These are phyloP conservation scores for Drosophila sordidula DNA, from an alignment of 2,888 invertebrate species.

Conservation along the genomic window DNA sequence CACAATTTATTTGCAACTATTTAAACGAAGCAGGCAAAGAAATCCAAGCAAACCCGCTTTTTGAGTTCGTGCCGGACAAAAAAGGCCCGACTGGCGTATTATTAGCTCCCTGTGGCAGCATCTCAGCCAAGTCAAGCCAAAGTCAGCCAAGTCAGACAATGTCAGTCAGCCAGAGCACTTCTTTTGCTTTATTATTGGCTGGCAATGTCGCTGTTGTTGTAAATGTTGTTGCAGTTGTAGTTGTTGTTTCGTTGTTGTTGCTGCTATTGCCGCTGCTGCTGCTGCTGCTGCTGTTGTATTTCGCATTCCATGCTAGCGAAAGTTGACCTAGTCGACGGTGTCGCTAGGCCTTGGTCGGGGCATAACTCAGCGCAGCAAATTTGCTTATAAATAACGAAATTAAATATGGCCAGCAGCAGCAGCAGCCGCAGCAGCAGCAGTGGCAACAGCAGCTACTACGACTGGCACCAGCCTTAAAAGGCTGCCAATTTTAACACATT, in stretches of 20 bases:
- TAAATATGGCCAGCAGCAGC: conserved; percentile 76
- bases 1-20: conserved; percentile 79
- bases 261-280: conserved; percentile 35
- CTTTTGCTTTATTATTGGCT: conserved; percentile 81
- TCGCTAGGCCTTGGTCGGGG: conserved; percentile 67
- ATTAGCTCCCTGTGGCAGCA: conserved; percentile 72
- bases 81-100: conserved; percentile 68
- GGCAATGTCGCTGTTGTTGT: conserved; percentile 63
- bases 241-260: conserved; percentile 38
- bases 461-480: conserved; percentile 57
- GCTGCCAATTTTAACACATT: conserved; percentile 72
- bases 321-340: conserved; percentile 83
- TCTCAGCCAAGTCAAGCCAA: conserved; percentile 40
- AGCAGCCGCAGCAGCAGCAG: conserved; percentile 26
- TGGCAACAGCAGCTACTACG: conserved; percentile 15
- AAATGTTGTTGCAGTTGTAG: conserved; percentile 27
- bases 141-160: conserved; percentile 66
- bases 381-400: conserved; percentile 81
- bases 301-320: conserved; percentile 82
- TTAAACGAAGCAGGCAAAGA: conserved; percentile 63
- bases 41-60: conserved; percentile 36
- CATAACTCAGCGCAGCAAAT: conserved; percentile 71
- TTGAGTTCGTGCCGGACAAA: conserved; percentile 63
- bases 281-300: conserved; percentile 54
- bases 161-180: conserved; percentile 80